Evolutionary conservation across 2,888 invertebrate genomes (phyloP).

Genomic region (Drosophila quasianomalipes): DNA sequence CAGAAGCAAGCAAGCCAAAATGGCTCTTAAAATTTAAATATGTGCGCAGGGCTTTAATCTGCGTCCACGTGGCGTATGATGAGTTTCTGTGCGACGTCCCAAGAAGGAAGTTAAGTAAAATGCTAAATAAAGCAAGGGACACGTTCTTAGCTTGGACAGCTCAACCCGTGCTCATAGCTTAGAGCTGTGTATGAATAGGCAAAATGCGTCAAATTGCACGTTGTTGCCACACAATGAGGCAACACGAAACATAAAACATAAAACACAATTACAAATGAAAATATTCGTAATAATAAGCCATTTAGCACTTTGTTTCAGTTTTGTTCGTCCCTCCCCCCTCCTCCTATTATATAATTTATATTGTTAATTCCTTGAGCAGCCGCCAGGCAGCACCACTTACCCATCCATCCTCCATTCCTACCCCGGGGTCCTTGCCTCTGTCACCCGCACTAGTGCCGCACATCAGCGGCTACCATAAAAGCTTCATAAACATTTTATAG

Average conservation of each 20-base stretch:
- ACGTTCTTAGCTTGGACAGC: neutral
- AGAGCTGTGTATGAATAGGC: conserved; percentile 38
- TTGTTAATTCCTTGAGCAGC: conserved; percentile 70
- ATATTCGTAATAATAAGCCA: conserved; percentile 72
- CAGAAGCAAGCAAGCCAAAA: conserved; percentile 13
- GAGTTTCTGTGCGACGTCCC: conserved; percentile 42
- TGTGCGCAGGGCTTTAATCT: conserved; percentile 35
- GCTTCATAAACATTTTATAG: conserved; percentile 80
- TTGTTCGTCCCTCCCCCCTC: conserved; percentile 33
- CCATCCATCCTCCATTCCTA: neutral
- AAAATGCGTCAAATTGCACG: conserved; percentile 16
- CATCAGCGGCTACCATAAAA: conserved; percentile 67
- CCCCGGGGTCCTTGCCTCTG: neutral
- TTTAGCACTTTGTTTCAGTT: conserved; percentile 71
- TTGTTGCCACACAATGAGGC: conserved; percentile 30
- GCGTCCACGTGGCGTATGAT: conserved; percentile 57
- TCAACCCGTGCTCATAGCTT: neutral
- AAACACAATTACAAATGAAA: conserved; percentile 53
- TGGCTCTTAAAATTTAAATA: conserved; percentile 69
- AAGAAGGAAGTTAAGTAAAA: neutral
- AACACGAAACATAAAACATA: conserved; percentile 28
- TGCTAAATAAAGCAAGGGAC: neutral
- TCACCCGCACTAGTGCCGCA: conserved; percentile 21
- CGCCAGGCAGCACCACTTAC: neutral
- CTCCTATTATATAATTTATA: conserved; percentile 72